Conservation (phyloP, 2,113 vertebrate species). For the Crotalus helleri region DNA sequence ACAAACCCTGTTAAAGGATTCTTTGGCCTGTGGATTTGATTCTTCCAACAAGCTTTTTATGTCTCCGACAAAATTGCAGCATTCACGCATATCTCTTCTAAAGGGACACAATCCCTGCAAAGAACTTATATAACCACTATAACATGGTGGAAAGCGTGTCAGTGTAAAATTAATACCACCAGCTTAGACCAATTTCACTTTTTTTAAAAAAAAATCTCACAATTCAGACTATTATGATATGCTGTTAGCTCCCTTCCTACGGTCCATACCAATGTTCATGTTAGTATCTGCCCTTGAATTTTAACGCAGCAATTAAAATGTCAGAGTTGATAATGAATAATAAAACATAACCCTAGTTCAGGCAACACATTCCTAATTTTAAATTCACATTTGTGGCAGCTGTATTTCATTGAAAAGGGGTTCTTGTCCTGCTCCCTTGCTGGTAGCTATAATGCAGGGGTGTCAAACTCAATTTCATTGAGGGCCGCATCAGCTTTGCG, state of each 20-base stretch:
- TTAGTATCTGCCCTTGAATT: slow-evolving; percentile 31
- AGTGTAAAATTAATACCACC: slow-evolving; percentile 1
- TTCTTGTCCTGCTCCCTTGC: slow-evolving; percentile 8
- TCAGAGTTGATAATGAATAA: slow-evolving; percentile 16
- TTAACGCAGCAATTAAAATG: slow-evolving; percentile 30
- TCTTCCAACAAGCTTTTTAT: not conserved
- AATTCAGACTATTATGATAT: slow-evolving; percentile 15
- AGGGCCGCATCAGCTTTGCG: too few relatives aligned
- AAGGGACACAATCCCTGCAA: not conserved
- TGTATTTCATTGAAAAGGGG: slow-evolving; percentile 33
- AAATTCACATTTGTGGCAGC: slow-evolving; percentile 8
- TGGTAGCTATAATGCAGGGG: slow-evolving; percentile 3
- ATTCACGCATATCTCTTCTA: not conserved
- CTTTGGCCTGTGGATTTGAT: not conserved
- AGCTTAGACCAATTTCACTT: not conserved
- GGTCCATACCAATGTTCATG: not conserved
- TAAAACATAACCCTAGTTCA: slow-evolving; percentile 28
- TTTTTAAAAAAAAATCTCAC: slow-evolving; percentile 15
- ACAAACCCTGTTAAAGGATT: not conserved
- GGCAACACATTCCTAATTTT: slow-evolving; percentile 15
- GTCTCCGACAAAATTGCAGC: not conserved
- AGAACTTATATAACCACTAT: not conserved
- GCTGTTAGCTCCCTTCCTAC: slow-evolving; percentile 36
- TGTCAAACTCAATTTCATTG: too few relatives aligned
- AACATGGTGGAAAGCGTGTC: not conserved